A percentile compares a stretch with the other conserved stretches of the same genome.
phyloP scores from a whole-genome alignment of 2,888 invertebrate genomes.

The Chymomyza fuscimana region DNA sequence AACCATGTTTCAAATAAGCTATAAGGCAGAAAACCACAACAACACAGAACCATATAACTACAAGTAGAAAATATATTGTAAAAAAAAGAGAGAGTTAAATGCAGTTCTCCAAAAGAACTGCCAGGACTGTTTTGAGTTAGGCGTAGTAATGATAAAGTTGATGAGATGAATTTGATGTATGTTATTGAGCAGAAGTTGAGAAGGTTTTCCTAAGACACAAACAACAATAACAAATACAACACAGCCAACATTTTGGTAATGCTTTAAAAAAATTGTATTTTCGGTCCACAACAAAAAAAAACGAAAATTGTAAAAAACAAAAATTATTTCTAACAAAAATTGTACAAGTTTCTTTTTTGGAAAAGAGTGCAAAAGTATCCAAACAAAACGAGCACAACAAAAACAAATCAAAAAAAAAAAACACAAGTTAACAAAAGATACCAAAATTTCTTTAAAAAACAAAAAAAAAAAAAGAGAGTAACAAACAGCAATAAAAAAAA shows the following conservation, averaged over 20 bases:
- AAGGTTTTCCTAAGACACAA: conserved; percentile 51
- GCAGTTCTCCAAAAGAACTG: conserved; percentile 25
- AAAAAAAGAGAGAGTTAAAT: conserved; percentile 38
- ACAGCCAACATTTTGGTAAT: conserved; percentile 46
- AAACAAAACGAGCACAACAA: conserved; percentile 48
- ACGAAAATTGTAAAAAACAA: conserved; percentile 43
- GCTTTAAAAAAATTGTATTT: conserved; percentile 60
- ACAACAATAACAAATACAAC: conserved; percentile 28
- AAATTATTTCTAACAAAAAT: conserved; percentile 32
- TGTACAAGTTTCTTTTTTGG: conserved; percentile 38
- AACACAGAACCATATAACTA: conserved; percentile 15
- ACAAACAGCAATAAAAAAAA: conserved; percentile 37
- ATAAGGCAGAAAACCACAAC: conserved; percentile 21
- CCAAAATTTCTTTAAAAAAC: conserved; percentile 29
- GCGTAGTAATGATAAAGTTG: conserved; percentile 31
- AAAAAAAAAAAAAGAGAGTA: conserved; percentile 44
- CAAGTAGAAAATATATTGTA: conserved; percentile 25
- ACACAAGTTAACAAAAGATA: conserved; percentile 39
- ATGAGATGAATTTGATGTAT: not conserved
- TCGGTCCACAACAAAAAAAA: conserved; percentile 47
- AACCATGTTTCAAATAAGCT: conserved; percentile 13
- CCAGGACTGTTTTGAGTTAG: conserved; percentile 64
- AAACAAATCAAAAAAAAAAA: conserved; percentile 26
- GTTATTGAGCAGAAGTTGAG: conserved; percentile 47
- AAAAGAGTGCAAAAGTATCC: conserved; percentile 35